These are phyloP conservation scores for Zeuzera pyrina DNA, from an alignment of 2,888 invertebrate species.

Conservation along the genomic window DNA sequence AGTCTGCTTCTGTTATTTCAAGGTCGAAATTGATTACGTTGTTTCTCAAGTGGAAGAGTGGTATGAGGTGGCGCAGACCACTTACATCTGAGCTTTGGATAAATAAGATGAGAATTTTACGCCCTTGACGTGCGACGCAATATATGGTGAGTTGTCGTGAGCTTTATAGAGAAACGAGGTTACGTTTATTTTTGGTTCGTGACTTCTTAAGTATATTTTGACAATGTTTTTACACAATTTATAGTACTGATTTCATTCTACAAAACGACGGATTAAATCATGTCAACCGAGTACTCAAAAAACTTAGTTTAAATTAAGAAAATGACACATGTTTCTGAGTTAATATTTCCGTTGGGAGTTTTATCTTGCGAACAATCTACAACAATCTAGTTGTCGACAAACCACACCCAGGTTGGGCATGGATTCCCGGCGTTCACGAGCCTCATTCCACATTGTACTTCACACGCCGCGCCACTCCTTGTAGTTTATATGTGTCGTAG, in stretches of 20 bases:
- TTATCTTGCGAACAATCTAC: constrained; percentile 33
- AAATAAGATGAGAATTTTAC: constrained; percentile 24
- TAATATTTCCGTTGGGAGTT: constrained; percentile 34
- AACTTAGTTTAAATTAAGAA: no score
- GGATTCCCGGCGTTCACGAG: constrained; percentile 33
- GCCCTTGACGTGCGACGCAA: constrained; percentile 33
- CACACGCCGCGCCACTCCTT: no score
- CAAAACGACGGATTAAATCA: no score
- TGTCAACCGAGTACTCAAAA: no score
- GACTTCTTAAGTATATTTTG: constrained; percentile 20
- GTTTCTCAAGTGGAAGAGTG: no score
- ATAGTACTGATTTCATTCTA: no score
- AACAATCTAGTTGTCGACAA: constrained; percentile 29
- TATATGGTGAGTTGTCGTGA: constrained; percentile 33
- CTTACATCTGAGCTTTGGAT: background rate
- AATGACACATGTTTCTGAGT: no score
- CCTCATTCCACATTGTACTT: constrained; percentile 43
- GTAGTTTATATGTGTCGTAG: no score
- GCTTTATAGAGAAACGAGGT: constrained; percentile 42
- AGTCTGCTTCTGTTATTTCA: no score
- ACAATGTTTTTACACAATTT: no score
- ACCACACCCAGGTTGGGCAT: constrained; percentile 27
- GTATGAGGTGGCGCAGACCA: no score
- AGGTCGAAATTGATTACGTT: no score
- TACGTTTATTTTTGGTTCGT: constrained; percentile 37